A percentile compares a stretch with the other conserved stretches of the same genome.
Evolutionary conservation across 2,113 vertebrate species (phyloP).

Genomic region (Gymnobelideus leadbeateri): DNA sequence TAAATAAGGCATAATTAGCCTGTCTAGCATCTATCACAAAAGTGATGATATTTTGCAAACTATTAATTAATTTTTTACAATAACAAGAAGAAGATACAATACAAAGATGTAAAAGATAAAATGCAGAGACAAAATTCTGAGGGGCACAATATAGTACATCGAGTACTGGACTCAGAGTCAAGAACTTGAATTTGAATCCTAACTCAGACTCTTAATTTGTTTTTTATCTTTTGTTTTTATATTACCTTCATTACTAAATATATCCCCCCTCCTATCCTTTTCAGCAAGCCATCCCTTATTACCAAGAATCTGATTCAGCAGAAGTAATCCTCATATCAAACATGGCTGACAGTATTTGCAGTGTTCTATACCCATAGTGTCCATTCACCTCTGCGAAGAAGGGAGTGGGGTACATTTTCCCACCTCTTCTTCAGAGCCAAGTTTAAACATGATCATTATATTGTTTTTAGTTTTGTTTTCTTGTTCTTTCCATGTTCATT

Average conservation of each 20-base stretch:
- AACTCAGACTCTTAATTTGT: background rate
- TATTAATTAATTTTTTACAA: conserved; percentile 81
- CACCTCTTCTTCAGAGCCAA: background rate
- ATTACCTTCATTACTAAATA: background rate
- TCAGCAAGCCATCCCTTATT: background rate
- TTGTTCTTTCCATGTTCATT: background rate
- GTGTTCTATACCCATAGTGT: background rate
- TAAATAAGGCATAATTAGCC: conserved; percentile 80
- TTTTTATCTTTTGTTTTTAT: background rate
- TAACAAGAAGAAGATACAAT: conserved; percentile 66
- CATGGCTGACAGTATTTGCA: background rate
- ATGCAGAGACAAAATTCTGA: conserved; percentile 60
- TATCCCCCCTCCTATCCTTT: background rate
- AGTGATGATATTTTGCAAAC: conserved; percentile 80
- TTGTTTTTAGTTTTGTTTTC: background rate
- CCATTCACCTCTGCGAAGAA: background rate
- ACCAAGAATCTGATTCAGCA: background rate
- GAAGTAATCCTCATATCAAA: background rate
- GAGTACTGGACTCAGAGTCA: background rate
- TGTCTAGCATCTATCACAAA: conserved; percentile 77
- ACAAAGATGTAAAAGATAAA: conserved; percentile 54
- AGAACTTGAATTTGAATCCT: background rate
- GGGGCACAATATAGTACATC: background rate
- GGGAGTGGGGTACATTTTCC: no score
- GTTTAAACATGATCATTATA: background rate